Percentiles rank a stretch among this genome's conserved stretches.
These are phyloP conservation scores for Laspeyria flexula DNA, from an alignment of 2,888 invertebrate genomes.

Conservation along the genomic window DNA sequence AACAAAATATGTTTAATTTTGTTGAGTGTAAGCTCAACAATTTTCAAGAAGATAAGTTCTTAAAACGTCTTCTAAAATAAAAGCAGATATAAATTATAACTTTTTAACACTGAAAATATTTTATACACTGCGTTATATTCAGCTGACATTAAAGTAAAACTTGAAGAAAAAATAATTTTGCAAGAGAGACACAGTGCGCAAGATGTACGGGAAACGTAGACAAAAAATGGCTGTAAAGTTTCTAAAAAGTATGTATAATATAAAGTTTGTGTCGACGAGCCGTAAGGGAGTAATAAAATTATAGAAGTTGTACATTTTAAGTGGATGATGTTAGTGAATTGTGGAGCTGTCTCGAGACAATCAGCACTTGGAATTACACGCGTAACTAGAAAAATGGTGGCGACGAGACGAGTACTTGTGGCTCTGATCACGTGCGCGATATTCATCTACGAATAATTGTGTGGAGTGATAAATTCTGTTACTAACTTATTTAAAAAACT, in stretches of 20 bases:
- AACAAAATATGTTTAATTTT: too few species aligned
- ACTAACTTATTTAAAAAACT: too few species aligned
- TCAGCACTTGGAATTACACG: constrained; percentile 61
- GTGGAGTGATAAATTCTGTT: constrained; percentile 15
- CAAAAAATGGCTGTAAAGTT: constrained; percentile 11
- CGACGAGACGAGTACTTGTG: constrained; percentile 43
- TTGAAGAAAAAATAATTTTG: constrained; percentile 27
- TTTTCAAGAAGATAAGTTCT: neutral
- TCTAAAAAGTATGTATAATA: constrained; percentile 7
- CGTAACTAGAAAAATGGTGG: constrained; percentile 62
- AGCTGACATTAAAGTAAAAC: constrained; percentile 22
- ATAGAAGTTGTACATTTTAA: constrained; percentile 34
- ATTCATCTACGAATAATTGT: constrained; percentile 42
- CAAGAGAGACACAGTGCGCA: constrained; percentile 13
- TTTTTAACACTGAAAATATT: constrained; percentile 21
- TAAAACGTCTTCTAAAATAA: neutral
- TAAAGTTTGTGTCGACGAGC: constrained; percentile 22
- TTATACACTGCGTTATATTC: constrained; percentile 20
- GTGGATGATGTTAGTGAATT: constrained; percentile 29
- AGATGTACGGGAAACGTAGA: constrained; percentile 8
- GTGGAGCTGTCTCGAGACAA: constrained; percentile 48
- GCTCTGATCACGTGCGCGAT: constrained; percentile 49
- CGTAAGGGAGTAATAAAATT: constrained; percentile 31
- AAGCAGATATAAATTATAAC: constrained; percentile 18
- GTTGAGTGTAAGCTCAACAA: too few species aligned